Evolutionary conservation across 2,888 invertebrate species (phyloP), one percentile per base, ranked within the genome.

Genomic region (Aspidiotus rigidus): DNA sequence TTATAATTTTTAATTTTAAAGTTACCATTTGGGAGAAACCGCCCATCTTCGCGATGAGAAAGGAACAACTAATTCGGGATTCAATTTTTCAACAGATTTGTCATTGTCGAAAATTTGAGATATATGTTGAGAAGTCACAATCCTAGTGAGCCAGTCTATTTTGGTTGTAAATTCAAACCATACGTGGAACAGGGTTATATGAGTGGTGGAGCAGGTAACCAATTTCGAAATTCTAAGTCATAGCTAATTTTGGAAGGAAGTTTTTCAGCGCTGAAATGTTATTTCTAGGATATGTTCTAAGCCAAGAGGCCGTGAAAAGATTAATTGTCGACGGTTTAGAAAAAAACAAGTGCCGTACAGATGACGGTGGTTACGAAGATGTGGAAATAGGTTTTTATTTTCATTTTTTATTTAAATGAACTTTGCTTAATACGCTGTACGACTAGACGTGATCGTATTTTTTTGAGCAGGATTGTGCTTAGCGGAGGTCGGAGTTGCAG

Each of bases 71-170:
- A n/a, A n/a, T 11, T 41, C n/a, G 16, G 13, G 49, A 39, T 69
- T 41, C 55, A 66, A 71, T 69, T 61, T 70, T 73, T 72, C 81
- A 80, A 10, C 77, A 91, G 90, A 44, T 97, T 93, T 78, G 92
- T 96, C 39, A 83, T 99, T 54, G 85, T 99, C 54, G 98, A 99
- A 79, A 99, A 99, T 79, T 81, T 99, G 55, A 84, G 98, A n/a
- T 91, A 89, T 76, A 88, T 97, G 88, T 78, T 97, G 17, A 84
- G 86, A 42, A 84, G 87, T 0, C 85, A 91, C 76, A 83, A 86
- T 74, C 82, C 89, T 0, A 81, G 82, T 0, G 85, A 86, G 1
- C 88, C 93, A 0, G 81, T 94, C 9, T 97, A 93, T 78, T 96
- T 93, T 77, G 96, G 96, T 0, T 93, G 92, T 76, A 83, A 89